Conservation (phyloP, 2,888 invertebrate species). For the Agrenia bidenticulata region DNA sequence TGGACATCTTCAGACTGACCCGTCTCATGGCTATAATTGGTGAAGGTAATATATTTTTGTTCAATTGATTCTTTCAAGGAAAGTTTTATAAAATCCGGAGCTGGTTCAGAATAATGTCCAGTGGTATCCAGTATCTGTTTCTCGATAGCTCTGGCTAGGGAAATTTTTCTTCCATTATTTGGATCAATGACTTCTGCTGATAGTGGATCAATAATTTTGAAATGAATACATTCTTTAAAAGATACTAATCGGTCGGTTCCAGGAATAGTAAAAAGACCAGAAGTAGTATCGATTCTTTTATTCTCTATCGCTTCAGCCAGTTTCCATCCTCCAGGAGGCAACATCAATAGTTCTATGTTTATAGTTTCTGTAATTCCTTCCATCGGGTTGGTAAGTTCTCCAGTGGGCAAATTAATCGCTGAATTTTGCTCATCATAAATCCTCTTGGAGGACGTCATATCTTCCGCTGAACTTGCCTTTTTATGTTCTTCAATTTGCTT, state of each 20-base stretch:
- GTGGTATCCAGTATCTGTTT: slow-evolving; percentile 74
- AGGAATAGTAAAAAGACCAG: slow-evolving; percentile 81
- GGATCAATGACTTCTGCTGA: slow-evolving; percentile 82
- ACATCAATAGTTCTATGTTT: slow-evolving; percentile 66
- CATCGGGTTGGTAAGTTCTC: no score
- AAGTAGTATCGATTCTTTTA: slow-evolving; percentile 76
- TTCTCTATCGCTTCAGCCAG: slow-evolving; percentile 79
- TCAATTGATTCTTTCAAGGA: slow-evolving; percentile 53
- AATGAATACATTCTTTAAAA: slow-evolving; percentile 81
- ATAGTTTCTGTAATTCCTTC: slow-evolving; percentile 23
- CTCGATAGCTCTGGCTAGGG: slow-evolving; percentile 72
- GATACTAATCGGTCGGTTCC: slow-evolving; percentile 80
- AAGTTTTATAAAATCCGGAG: slow-evolving; percentile 51
- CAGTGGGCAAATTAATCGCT: background rate
- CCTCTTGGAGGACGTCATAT: no score
- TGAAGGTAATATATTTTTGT: slow-evolving; percentile 57
- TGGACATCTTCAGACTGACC: background rate
- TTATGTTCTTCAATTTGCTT: background rate
- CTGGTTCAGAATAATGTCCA: slow-evolving; percentile 70
- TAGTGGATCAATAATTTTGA: slow-evolving; percentile 79
- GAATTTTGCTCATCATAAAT: no score
- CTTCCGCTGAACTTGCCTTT: background rate
- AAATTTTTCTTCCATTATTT: slow-evolving; percentile 65
- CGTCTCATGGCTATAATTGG: no score
- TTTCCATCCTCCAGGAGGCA: slow-evolving; percentile 81